Base-by-base conservation (phyloP, 2,797 vertebrate genomes). In the Craterocephalus amniculus region DNA sequence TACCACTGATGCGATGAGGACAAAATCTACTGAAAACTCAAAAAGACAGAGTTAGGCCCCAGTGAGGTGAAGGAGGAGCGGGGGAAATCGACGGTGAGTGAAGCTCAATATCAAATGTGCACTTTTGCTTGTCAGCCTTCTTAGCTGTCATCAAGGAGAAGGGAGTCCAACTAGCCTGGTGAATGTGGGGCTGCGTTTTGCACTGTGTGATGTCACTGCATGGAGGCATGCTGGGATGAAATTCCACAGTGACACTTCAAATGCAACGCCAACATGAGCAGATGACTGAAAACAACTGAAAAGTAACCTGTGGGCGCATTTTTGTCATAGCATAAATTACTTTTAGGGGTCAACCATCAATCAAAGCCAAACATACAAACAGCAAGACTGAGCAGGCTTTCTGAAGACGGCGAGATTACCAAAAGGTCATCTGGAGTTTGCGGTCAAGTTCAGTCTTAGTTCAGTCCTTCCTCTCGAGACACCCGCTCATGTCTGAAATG, bases 191-290 rank as follows among this genome's bases (percentile, higher is more conserved):
- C 72, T 31, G 68, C 57, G 27, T 63, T 74, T 7, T 57, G 51
- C 24, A 0, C 11, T 1, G 60, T 75, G 73, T 88, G 87, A 92
- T 84, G 84, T 89, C 89, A 89, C 52, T 1, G 11, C 59, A 51
- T 45, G 20, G 63, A 63, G 78, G 80, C 24, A 84, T 75, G 68
- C 68, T 11, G 75, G 58, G 76, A 59, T 24, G 13, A 63, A 85
- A 92, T 91, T 92, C 77, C 86, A 69, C 85, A 76, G 79, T 61
- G 78, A 75, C 72, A 73, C 79, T 78, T 87, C 58, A 86, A 86
- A 90, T 79, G 74, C 65, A 83, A 65, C 88, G 48, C 81, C 63
- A 8, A 35, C 11, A 55, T 56, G 22, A 67, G 72, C 67, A 34
- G 13, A 43, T 59, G 72, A 73, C 36, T 32, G 24, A 65, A 58